Percentiles rank a stretch among this genome's conserved stretches.
phyloP scores from a whole-genome alignment of 2,113 vertebrate species.

The Amphiprion ocellaris region DNA sequence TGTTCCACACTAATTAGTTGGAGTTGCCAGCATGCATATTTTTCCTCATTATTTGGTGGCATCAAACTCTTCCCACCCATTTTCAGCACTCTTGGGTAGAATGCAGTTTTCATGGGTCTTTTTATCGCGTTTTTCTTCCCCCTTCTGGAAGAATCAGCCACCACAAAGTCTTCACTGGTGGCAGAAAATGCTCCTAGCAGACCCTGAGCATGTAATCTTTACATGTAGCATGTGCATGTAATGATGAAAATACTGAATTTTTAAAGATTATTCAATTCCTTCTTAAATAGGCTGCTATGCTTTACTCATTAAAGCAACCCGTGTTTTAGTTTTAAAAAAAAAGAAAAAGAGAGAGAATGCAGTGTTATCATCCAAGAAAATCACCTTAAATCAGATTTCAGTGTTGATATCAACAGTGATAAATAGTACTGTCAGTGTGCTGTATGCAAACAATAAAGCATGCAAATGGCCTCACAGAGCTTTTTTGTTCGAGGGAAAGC shows the following conservation, averaged over 20 bases:
- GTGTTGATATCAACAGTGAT: constrained; percentile 9
- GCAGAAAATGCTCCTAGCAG: constrained; percentile 39
- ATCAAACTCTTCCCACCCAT: constrained; percentile 63
- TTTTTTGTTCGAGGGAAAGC: neutral
- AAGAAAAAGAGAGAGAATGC: too few species aligned
- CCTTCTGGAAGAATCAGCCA: constrained; percentile 25
- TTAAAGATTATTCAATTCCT: constrained; percentile 52
- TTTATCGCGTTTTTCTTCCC: constrained; percentile 50
- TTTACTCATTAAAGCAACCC: too few species aligned
- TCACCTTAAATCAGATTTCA: constrained; percentile 6
- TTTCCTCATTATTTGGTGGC: constrained; percentile 77
- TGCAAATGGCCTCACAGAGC: neutral
- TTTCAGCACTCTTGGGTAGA: constrained; percentile 67
- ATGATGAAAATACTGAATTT: constrained; percentile 32
- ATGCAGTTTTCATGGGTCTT: constrained; percentile 62
- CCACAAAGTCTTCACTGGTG: constrained; percentile 39
- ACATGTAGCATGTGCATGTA: constrained; percentile 1
- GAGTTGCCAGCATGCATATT: constrained; percentile 79
- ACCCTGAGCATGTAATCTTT: constrained; percentile 21
- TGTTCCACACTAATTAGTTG: constrained; percentile 82
- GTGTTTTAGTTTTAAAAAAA: too few species aligned
- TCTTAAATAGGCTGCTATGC: neutral
- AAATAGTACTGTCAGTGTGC: neutral
- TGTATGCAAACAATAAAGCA: neutral
- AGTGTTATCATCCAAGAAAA: constrained; percentile 7